Evolutionary conservation across 2,113 vertebrate genomes (phyloP).

Genomic region (Plotosus lineatus): DNA sequence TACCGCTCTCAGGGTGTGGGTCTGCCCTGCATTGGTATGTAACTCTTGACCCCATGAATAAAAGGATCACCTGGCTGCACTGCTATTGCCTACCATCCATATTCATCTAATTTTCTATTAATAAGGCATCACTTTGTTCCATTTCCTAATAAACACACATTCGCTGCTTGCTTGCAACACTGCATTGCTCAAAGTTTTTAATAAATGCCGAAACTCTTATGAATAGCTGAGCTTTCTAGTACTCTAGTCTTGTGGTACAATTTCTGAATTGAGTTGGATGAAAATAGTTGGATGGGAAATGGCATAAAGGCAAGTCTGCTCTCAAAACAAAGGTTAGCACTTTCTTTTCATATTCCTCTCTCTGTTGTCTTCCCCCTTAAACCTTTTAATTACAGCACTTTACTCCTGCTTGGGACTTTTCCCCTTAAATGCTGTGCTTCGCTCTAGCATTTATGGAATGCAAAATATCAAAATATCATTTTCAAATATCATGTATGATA

Average conservation of each 20-base stretch:
- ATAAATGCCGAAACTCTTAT: slow-evolving; percentile 41
- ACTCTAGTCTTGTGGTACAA: slow-evolving; percentile 40
- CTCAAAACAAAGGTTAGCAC: slow-evolving; percentile 63
- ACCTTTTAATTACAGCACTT: slow-evolving; percentile 35
- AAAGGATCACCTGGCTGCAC: slow-evolving; percentile 34
- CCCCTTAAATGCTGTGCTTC: slow-evolving; percentile 59
- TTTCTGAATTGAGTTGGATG: background rate
- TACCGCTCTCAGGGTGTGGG: slow-evolving; percentile 85
- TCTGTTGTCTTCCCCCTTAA: slow-evolving; percentile 46
- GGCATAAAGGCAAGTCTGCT: slow-evolving; percentile 27
- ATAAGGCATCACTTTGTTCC: slow-evolving; percentile 39
- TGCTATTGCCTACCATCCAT: slow-evolving; percentile 24
- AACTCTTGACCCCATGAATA: background rate
- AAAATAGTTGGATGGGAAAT: background rate
- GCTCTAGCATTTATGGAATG: slow-evolving; percentile 51
- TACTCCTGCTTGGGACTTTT: slow-evolving; percentile 43
- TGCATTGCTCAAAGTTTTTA: slow-evolving; percentile 28
- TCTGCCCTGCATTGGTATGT: slow-evolving; percentile 87
- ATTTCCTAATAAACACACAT: slow-evolving; percentile 30
- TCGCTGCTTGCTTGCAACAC: slow-evolving; percentile 48
- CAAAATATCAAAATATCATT: background rate
- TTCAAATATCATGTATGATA: background rate
- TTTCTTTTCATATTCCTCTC: slow-evolving; percentile 57
- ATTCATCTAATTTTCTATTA: background rate
- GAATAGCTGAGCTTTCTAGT: slow-evolving; percentile 13